Conservation (phyloP, 1,140 invertebrate species). For the Tetranychus urticae region DNA sequence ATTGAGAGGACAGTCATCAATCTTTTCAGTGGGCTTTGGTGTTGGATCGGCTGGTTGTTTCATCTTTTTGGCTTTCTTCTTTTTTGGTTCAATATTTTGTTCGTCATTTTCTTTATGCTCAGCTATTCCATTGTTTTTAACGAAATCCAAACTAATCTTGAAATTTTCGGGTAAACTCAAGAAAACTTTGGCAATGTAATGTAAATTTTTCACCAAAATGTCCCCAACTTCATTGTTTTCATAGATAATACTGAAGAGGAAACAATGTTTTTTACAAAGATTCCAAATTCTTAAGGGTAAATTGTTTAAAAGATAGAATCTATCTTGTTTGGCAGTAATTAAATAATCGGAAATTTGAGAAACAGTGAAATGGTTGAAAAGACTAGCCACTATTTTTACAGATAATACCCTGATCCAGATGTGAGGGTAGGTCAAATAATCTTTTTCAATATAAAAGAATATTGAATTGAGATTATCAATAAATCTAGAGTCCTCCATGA, state of each 20-base stretch:
- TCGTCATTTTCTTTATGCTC: conserved; percentile 1
- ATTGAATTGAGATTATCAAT: not conserved
- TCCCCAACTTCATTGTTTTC: not conserved
- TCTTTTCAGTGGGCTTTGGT: conserved; percentile 16
- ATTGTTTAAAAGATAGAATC: conserved; percentile 3
- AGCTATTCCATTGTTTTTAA: no score
- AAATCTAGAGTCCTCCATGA: conserved; percentile 24
- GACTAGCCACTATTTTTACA: conserved; percentile 41
- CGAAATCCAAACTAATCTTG: no score
- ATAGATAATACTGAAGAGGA: conserved; percentile 5
- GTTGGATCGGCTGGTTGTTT: no score
- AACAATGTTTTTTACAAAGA: conserved; percentile 3
- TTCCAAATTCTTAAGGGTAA: not conserved
- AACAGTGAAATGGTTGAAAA: conserved; percentile 34
- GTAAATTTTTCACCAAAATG: conserved; percentile 37
- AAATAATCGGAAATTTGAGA: not conserved
- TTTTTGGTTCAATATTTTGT: conserved; percentile 6
- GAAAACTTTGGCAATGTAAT: conserved; percentile 37
- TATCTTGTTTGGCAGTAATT: not conserved
- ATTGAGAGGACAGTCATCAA: conserved; percentile 13
- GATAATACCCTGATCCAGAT: conserved; percentile 47
- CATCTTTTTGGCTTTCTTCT: no score
- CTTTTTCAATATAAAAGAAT: not conserved
- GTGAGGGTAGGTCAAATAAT: conserved; percentile 33
- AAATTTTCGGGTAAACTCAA: conserved; percentile 21